Evolutionary conservation across 2,888 invertebrate species (phyloP), one percentile per base, ranked within the genome.

Genomic region (Nemapogon koenigi): DNA sequence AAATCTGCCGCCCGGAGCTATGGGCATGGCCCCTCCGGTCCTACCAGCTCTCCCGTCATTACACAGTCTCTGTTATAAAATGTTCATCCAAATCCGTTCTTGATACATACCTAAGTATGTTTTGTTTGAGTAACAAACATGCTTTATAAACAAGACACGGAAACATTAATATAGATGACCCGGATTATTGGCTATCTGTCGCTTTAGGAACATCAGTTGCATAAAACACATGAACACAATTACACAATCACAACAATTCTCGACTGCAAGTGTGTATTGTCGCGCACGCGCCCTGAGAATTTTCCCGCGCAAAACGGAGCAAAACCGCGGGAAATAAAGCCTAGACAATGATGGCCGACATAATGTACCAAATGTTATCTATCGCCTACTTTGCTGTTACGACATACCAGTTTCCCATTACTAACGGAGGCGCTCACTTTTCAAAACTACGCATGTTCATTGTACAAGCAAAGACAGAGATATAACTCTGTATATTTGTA

Each of bases 311-410:
- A 62, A 62, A 55, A 54, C 43, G 48, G 53, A 59, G 68, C 76
- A 79, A 79, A 78, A 75, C 66, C 78, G 76, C 76, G 78, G 75
- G 79, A 79, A 45, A 73, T 67, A 51, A 45, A 53, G 48, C 55
- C 55, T 46, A 57, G 62, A 68, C 68, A 72, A 76, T 71, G 66
- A 73, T 67, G 64, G 65, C 67, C 70, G 66, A 71, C 72, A 73
- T 76, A 71, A 71, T 67, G 64, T 66, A 64, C 63, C 67, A 53
- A 70, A 75, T 72, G 67, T 68, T 75, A 75, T 75, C 71, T 72
- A 53, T 57, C 51, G 50, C 49, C 48, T 47, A 48, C 49, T 39
- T 49, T 46, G 44, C 39, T 52, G 63, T 67, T 65, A 63, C 68
- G 59, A 66, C 63, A 67, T 62, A 58, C 55, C 46, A 62, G 62